These are phyloP conservation scores for Rhynchotus rufescens DNA, from an alignment of 2,797 vertebrate species.

Conservation along the genomic window DNA sequence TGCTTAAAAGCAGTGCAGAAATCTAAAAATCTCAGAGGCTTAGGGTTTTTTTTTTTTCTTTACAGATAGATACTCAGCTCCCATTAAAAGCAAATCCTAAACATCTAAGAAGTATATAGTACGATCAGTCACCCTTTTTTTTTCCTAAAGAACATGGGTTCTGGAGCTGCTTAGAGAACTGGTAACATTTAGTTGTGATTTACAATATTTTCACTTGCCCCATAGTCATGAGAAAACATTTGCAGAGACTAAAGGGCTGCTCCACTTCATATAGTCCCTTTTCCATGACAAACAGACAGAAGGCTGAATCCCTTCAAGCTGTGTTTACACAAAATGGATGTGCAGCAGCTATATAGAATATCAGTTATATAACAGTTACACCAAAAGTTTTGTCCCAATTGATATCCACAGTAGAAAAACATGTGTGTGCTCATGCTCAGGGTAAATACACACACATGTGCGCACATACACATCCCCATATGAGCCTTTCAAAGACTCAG, in stretches of 20 bases:
- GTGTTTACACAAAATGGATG: not conserved
- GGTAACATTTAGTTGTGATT: not conserved
- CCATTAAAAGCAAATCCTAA: not conserved
- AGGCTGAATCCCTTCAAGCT: not conserved
- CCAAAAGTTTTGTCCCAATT: not conserved
- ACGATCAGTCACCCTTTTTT: not conserved
- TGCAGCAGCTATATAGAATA: not conserved
- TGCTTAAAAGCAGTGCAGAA: fast-evolving
- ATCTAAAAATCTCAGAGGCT: not conserved
- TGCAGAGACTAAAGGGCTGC: not conserved
- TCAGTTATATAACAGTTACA: not conserved
- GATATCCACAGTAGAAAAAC: not conserved
- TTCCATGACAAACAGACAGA: not conserved
- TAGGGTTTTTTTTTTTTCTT: not conserved
- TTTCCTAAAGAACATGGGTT: fast-evolving
- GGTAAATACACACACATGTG: not conserved
- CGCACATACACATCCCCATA: not conserved
- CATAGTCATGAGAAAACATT: not conserved
- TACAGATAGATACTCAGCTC: not conserved
- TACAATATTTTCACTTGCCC: not conserved
- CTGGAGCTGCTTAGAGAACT: not conserved
- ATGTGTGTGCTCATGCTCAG: not conserved
- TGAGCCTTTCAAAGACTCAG: not conserved
- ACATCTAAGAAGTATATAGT: not conserved
- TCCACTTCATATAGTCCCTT: not conserved